A percentile compares a stretch with the other conserved stretches of the same genome.
Evolutionary conservation across 2,888 invertebrate species (phyloP).

Genomic region (Metalampra italica): DNA sequence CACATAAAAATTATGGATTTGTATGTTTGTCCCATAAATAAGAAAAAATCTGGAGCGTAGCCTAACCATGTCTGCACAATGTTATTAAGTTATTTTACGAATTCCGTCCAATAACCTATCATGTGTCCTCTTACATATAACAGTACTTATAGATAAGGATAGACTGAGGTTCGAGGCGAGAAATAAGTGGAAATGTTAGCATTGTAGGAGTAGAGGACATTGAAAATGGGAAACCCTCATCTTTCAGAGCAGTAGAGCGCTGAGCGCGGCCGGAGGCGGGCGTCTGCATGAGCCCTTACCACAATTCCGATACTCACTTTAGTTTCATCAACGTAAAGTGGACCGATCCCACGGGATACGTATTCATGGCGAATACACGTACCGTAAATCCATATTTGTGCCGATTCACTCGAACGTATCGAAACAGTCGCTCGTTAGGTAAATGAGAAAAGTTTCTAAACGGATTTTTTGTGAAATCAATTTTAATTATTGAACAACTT

Average conservation of each 20-base stretch:
- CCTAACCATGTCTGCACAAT: neutral
- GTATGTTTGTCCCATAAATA: constrained; percentile 13
- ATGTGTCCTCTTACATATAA: neutral
- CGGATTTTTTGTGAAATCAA: neutral
- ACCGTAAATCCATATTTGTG: neutral
- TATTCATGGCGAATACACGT: constrained; percentile 6
- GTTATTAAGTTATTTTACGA: neutral
- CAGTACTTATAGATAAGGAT: constrained; percentile 3
- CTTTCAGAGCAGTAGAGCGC: constrained; percentile 56
- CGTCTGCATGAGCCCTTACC: constrained; percentile 24
- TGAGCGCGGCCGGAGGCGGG: constrained; percentile 50
- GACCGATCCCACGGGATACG: constrained; percentile 24
- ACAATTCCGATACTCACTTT: constrained; percentile 29
- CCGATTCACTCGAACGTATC: neutral
- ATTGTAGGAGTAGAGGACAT: constrained; percentile 29
- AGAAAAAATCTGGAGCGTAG: constrained; percentile 8
- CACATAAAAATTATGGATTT: neutral
- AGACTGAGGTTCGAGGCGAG: constrained; percentile 1
- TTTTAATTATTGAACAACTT: constrained; percentile 1
- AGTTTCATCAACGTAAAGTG: constrained; percentile 29
- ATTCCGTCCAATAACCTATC: neutral
- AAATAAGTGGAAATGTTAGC: constrained; percentile 3
- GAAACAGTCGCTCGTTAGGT: neutral
- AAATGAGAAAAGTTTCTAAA: neutral
- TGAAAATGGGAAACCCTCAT: constrained; percentile 50